A percentile compares a stretch with the other conserved stretches of the same genome.
phyloP scores from a whole-genome alignment of 1,140 invertebrate species.

The Eriosoma lanigerum region DNA sequence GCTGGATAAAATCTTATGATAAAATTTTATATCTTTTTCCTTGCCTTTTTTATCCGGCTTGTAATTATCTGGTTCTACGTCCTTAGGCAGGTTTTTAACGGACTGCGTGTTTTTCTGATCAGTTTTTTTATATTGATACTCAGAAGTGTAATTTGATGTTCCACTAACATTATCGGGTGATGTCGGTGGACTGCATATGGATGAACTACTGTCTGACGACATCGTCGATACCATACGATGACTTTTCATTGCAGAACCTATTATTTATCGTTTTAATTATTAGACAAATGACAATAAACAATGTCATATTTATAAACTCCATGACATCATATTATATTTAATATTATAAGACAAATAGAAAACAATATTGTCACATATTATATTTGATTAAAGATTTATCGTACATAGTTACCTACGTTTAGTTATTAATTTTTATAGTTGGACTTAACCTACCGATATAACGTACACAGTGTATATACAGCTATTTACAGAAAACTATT shows the following conservation, averaged over 20 bases:
- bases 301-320: too few species aligned
- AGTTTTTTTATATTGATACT: conserved; percentile 1
- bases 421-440: too few species aligned
- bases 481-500: too few species aligned
- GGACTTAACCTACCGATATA: too few species aligned
- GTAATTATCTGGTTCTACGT: not conserved
- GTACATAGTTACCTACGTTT: too few species aligned
- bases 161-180: conserved; percentile 62
- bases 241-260: conserved; percentile 23
- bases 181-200: conserved; percentile 62
- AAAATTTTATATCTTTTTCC: conserved; percentile 40
- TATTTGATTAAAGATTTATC: too few species aligned
- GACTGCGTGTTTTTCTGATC: not conserved
- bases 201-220: conserved; percentile 16
- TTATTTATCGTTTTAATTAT: not conserved
- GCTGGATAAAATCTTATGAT: conserved; percentile 39
- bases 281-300: too few species aligned
- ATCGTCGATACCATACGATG: not conserved
- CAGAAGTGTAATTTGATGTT: not conserved
- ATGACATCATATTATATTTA: too few species aligned
- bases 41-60: conserved; percentile 34
- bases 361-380: too few species aligned
- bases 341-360: too few species aligned
- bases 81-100: not conserved
- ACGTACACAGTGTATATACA: too few species aligned